phyloP scores from a whole-genome alignment of 1,140 invertebrate species.

The Bombus haemorrhoidalis region DNA sequence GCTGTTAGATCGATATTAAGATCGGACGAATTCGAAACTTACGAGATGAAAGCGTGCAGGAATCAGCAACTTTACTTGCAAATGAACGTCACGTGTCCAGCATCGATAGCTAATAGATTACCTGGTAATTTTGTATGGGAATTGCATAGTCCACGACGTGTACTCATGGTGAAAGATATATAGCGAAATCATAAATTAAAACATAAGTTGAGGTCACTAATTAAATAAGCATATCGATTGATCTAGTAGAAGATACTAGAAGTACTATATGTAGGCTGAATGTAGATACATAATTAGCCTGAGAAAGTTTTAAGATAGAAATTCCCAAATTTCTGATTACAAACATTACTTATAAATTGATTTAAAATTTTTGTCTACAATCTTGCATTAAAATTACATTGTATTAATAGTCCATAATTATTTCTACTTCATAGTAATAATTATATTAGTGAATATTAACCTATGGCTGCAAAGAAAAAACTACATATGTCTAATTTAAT shows the following conservation, averaged over 20 bases:
- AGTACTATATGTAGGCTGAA: no score
- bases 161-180: not conserved
- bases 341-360: not conserved
- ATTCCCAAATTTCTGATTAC: not conserved
- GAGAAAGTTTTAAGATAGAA: not conserved
- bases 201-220: not conserved
- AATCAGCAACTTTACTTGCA: slow-evolving; percentile 73
- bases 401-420: not conserved
- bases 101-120: slow-evolving; percentile 73
- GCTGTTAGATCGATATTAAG: slow-evolving; percentile 66
- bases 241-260: no score
- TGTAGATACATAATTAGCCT: not conserved
- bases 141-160: slow-evolving; percentile 52
- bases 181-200: not conserved
- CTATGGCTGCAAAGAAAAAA: not conserved
- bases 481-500: not conserved
- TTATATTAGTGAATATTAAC: not conserved
- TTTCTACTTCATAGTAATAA: not conserved
- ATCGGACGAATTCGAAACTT: slow-evolving; percentile 69
- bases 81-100: slow-evolving; percentile 71
- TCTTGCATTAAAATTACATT: not conserved
- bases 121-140: slow-evolving; percentile 76
- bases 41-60: slow-evolving; percentile 19
- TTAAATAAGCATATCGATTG: not conserved
- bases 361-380: not conserved